phyloP scores from a whole-genome alignment of 2,888 invertebrate genomes.

The Congeria kusceri region DNA sequence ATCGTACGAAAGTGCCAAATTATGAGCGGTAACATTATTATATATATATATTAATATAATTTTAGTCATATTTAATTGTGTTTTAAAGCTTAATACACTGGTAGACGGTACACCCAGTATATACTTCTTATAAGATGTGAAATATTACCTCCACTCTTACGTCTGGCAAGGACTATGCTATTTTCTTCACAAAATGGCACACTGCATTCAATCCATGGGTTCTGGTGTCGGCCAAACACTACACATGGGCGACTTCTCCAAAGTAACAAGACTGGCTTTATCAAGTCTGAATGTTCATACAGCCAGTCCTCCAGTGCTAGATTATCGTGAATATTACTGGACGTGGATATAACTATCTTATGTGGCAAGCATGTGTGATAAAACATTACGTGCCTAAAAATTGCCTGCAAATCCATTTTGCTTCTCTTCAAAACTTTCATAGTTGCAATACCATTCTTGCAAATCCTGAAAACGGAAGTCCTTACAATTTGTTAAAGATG shows the following conservation, averaged over 20 bases:
- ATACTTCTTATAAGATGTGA: neutral
- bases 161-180: conserved; percentile 92
- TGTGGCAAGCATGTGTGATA: neutral
- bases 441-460: too few relatives aligned
- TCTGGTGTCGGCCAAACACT: conserved; percentile 98
- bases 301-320: conserved; percentile 98
- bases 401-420: too few relatives aligned
- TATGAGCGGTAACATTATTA: too few relatives aligned
- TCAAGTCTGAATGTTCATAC: conserved; percentile 94
- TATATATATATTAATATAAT: too few relatives aligned
- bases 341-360: conserved; percentile 90
- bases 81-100: too few relatives aligned
- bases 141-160: conserved; percentile 92
- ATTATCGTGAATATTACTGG: conserved; percentile 95
- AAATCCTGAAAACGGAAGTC: too few relatives aligned
- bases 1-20: too few relatives aligned
- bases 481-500: too few relatives aligned
- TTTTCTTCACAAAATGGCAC: conserved; percentile 89
- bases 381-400: too few relatives aligned
- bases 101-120: too few relatives aligned
- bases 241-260: conserved; percentile 98
- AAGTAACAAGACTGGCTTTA: conserved; percentile 92
- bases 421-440: too few relatives aligned
- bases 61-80: too few relatives aligned
- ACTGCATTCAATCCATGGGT: conserved; percentile 97